These are phyloP conservation scores for Seira ritae DNA, from an alignment of 2,888 invertebrate species.

Conservation along the genomic window DNA sequence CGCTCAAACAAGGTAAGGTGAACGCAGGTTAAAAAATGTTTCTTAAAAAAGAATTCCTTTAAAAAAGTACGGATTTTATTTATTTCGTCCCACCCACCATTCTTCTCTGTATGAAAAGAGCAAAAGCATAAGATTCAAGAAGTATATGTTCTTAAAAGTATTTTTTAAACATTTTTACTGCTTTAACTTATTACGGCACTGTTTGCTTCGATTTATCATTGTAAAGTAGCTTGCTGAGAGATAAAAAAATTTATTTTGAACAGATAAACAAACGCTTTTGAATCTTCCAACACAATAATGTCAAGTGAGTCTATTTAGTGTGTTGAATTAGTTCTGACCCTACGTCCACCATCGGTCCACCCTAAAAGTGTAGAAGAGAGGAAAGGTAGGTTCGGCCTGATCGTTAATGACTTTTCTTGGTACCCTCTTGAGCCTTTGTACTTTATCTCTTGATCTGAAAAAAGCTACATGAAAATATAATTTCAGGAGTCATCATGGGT, in stretches of 20 bases:
- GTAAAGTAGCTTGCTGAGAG: conserved; percentile 39
- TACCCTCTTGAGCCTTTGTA: too few species aligned
- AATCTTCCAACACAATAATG: conserved; percentile 18
- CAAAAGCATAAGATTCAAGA: neutral
- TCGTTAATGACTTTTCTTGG: neutral
- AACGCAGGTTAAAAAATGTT: neutral
- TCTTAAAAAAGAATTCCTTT: neutral
- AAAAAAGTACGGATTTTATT: neutral
- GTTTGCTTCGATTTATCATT: conserved; percentile 37
- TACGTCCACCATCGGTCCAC: too few species aligned
- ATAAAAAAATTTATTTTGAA: conserved; percentile 33
- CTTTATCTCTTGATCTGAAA: too few species aligned
- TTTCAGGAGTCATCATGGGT: too few species aligned
- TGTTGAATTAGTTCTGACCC: neutral
- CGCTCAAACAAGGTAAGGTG: conserved; percentile 86
- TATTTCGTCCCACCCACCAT: neutral
- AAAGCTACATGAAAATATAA: too few species aligned
- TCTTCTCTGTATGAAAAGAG: neutral
- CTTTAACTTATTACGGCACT: neutral
- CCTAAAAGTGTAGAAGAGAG: neutral
- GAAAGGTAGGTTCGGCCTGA: neutral
- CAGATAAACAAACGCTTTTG: neutral
- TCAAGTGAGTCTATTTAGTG: conserved; percentile 26
- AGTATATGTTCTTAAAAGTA: conserved; percentile 1
- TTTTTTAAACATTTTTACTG: neutral